These are phyloP conservation scores for Lepus americanus DNA, from an alignment of 2,113 vertebrate genomes.

Conservation along the genomic window DNA sequence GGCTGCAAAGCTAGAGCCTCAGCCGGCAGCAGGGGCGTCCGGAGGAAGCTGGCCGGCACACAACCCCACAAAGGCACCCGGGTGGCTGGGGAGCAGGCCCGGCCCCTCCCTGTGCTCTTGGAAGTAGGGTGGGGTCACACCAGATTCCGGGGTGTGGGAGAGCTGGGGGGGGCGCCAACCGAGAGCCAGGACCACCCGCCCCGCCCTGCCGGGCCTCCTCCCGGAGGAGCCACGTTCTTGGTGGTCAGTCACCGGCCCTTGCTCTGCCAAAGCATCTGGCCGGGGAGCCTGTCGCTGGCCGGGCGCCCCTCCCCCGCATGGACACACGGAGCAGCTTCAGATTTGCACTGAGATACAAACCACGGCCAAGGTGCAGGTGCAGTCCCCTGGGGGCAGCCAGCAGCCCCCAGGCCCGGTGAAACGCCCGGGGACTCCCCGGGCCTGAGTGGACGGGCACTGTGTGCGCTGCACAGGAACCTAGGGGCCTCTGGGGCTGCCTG, in stretches of 20 bases:
- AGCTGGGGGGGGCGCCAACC: neutral
- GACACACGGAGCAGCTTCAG: neutral
- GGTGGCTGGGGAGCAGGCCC: too few species aligned
- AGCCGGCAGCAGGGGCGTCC: neutral
- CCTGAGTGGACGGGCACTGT: neutral
- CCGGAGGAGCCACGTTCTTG: too few species aligned
- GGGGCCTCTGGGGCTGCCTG: neutral
- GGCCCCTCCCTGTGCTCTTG: too few species aligned
- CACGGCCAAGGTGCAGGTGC: neutral
- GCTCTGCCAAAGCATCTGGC: neutral
- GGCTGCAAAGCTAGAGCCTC: neutral
- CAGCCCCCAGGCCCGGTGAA: neutral
- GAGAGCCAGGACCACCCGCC: neutral
- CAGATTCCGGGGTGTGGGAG: neutral
- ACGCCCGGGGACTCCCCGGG: neutral
- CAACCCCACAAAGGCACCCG: neutral
- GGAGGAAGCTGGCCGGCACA: neutral
- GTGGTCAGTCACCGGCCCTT: too few species aligned
- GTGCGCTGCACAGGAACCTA: neutral
- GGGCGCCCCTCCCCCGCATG: fast-evolving
- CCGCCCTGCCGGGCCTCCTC: too few species aligned
- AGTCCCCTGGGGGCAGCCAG: too few species aligned
- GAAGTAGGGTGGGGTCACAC: neutral
- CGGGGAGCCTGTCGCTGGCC: fast-evolving
- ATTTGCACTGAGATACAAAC: neutral